These are phyloP conservation scores for Polyommatus iphigenia DNA, from an alignment of 2,888 invertebrate genomes.

Conservation along the genomic window DNA sequence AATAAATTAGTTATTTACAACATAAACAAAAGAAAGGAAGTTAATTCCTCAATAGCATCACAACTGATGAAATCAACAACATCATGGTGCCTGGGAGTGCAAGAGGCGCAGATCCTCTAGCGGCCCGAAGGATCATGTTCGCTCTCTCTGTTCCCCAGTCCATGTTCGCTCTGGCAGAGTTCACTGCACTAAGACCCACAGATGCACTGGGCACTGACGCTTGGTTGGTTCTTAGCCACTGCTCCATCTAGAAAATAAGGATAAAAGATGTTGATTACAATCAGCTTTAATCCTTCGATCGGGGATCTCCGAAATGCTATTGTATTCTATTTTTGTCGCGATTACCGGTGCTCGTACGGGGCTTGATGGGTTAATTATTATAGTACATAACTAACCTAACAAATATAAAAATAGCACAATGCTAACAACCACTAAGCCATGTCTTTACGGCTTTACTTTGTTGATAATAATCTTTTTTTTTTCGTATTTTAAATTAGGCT, in stretches of 20 bases:
- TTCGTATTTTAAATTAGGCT: background rate
- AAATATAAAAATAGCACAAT: too few species aligned
- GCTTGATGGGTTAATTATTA: too few species aligned
- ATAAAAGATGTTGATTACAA: background rate
- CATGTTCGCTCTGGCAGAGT: slow-evolving; percentile 55
- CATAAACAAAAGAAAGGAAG: background rate
- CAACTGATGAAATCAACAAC: slow-evolving; percentile 50
- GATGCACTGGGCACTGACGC: slow-evolving; percentile 52
- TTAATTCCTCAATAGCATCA: slow-evolving; percentile 48
- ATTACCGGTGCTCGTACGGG: too few species aligned
- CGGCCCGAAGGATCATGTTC: slow-evolving; percentile 52
- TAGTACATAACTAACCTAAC: background rate
- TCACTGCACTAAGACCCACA: slow-evolving; percentile 55
- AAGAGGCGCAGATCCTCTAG: slow-evolving; percentile 52
- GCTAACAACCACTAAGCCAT: too few species aligned
- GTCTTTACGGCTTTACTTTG: too few species aligned
- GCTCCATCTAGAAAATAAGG: slow-evolving; percentile 60
- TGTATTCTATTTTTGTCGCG: too few species aligned
- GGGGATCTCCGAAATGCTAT: too few species aligned
- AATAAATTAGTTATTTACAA: background rate
- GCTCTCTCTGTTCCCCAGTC: slow-evolving; percentile 62
- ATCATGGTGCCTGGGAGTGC: slow-evolving; percentile 53
- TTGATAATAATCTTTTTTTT: background rate
- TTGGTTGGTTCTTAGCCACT: slow-evolving; percentile 57
- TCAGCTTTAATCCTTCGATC: background rate